phyloP scores from a whole-genome alignment of 2,888 invertebrate species.

The Tuberolachnus salignus region DNA sequence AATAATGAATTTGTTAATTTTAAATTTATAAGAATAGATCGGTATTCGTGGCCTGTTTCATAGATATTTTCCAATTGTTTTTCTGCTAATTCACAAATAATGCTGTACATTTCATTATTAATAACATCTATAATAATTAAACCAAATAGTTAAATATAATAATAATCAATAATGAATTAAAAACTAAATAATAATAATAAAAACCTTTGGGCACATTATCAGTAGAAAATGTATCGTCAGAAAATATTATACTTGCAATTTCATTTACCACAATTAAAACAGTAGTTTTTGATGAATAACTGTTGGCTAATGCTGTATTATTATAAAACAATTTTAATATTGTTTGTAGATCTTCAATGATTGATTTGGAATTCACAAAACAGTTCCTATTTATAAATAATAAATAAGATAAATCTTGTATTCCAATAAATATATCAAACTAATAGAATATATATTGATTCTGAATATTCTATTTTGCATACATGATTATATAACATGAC shows the following conservation, averaged over 20 bases:
- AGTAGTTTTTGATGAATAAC: constrained; percentile 32
- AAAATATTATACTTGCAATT: constrained; percentile 25
- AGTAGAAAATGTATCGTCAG: not conserved
- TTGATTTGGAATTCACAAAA: constrained; percentile 7
- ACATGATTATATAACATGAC: no score
- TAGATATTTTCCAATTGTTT: constrained; percentile 41
- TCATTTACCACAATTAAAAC: constrained; percentile 48
- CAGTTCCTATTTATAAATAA: constrained; percentile 26
- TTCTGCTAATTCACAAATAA: constrained; percentile 37
- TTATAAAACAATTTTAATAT: constrained; percentile 44
- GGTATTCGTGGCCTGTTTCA: constrained; percentile 20
- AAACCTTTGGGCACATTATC: constrained; percentile 19
- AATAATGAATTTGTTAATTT: constrained; percentile 34
- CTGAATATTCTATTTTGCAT: no score
- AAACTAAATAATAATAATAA: constrained; percentile 11
- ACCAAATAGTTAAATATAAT: not conserved
- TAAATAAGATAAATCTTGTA: not conserved
- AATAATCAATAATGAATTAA: not conserved
- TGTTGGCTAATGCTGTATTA: constrained; percentile 15
- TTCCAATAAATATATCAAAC: no score
- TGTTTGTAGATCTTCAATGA: constrained; percentile 5
- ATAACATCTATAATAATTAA: constrained; percentile 7
- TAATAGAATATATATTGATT: no score
- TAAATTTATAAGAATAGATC: constrained; percentile 34
- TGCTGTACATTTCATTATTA: constrained; percentile 30